These are phyloP conservation scores for Colletes collaris DNA, from an alignment of 2,888 invertebrate species.

Conservation along the genomic window DNA sequence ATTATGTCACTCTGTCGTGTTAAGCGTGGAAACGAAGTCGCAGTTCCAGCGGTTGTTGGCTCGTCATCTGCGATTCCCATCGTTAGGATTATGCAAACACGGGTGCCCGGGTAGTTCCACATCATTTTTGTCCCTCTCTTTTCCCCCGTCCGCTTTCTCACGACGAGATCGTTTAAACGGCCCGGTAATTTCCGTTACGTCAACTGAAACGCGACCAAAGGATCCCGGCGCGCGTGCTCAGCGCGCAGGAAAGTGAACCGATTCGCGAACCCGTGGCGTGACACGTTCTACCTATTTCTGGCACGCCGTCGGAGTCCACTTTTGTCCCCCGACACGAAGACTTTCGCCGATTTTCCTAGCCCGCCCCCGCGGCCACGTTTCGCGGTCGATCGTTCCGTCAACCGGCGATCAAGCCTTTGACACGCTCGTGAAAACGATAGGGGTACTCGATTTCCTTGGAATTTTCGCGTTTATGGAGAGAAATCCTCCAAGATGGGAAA, in stretches of 20 bases:
- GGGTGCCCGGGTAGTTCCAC: not conserved
- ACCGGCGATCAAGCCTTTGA: not conserved
- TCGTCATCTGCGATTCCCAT: not conserved
- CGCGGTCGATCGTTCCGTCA: conserved; percentile 3
- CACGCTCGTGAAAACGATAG: not conserved
- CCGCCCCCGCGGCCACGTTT: not conserved
- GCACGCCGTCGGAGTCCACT: conserved; percentile 42
- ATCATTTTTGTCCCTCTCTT: not conserved
- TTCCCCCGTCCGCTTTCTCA: not conserved
- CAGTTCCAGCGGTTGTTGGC: conserved; percentile 1
- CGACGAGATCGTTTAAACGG: not conserved
- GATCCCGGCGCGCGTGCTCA: conserved; percentile 35
- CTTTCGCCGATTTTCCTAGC: conserved; percentile 72
- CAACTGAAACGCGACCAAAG: conserved; percentile 47
- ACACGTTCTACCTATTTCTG: conserved; percentile 58
- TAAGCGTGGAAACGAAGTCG: not conserved
- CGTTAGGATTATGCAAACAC: not conserved
- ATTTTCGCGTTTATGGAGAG: too few species aligned
- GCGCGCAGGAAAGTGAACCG: conserved; percentile 76
- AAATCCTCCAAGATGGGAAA: too few species aligned
- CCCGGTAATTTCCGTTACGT: conserved; percentile 48
- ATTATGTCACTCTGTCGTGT: too few species aligned
- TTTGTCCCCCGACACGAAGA: conserved; percentile 53
- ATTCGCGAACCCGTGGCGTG: conserved; percentile 46
- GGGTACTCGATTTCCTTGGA: too few species aligned